Evolutionary conservation across 35 echinoderm and acorn worm species (phyloP).

Genomic region (Ptychodera flava): DNA sequence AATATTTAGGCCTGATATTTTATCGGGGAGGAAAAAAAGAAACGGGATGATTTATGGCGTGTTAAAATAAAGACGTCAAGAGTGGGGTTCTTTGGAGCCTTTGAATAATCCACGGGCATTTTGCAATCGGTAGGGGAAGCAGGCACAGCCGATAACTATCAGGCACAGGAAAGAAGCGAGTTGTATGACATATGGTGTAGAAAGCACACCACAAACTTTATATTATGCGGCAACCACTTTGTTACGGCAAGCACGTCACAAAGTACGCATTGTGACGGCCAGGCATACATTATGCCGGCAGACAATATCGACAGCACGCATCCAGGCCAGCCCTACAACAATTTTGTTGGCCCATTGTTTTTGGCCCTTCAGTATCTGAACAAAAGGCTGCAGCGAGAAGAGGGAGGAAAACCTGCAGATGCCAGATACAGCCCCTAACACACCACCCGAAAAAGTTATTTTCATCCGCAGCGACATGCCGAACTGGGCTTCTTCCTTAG

Average conservation of each 20-base stretch:
- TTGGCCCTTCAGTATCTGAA: not conserved
- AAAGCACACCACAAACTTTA: not conserved
- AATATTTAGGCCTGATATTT: not conserved
- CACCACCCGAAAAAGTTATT: constrained; percentile 1
- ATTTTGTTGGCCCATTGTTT: not conserved
- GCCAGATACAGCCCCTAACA: not conserved
- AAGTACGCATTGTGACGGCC: not conserved
- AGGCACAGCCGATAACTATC: not conserved
- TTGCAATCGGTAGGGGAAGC: not conserved
- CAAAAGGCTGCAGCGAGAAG: not conserved
- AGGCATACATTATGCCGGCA: not conserved
- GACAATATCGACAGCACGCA: not conserved
- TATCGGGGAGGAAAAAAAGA: not conserved
- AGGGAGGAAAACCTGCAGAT: constrained; percentile 12
- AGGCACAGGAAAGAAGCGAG: not conserved
- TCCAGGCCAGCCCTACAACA: not conserved
- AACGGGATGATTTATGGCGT: not conserved
- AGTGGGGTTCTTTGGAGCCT: not conserved
- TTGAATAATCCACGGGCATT: not conserved
- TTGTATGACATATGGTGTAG: not conserved
- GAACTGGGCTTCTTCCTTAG: not conserved
- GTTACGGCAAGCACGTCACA: not conserved
- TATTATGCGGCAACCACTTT: not conserved
- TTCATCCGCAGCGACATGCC: not conserved
- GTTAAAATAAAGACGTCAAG: not conserved